Evolutionary conservation across 2,113 vertebrate species (phyloP).

Genomic region (Acanthisitta chloris): DNA sequence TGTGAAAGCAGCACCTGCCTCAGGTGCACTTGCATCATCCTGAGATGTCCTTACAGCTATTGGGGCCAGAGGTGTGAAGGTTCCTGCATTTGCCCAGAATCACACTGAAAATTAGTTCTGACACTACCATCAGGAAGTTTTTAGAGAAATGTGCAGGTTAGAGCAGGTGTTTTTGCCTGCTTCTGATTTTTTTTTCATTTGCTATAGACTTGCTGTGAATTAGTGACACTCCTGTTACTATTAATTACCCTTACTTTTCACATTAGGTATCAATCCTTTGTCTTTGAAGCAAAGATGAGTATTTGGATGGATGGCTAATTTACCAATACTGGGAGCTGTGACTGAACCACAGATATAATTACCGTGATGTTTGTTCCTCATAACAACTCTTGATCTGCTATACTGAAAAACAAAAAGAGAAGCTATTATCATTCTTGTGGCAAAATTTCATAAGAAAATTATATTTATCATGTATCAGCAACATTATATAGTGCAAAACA

Average conservation of each 20-base stretch:
- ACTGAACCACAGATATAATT: neutral
- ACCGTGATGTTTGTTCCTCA: neutral
- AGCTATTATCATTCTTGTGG: neutral
- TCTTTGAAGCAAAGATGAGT: neutral
- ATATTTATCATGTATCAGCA: neutral
- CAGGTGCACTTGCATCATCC: neutral
- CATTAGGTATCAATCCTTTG: neutral
- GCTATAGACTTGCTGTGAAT: neutral
- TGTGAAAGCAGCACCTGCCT: neutral
- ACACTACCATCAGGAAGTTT: neutral
- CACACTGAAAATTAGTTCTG: neutral
- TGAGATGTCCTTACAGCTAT: neutral
- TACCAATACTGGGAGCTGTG: neutral
- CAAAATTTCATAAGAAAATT: neutral
- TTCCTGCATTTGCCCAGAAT: neutral
- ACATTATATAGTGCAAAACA: neutral
- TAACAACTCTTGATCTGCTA: neutral
- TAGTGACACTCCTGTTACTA: neutral
- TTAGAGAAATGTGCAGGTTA: neutral
- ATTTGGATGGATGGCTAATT: neutral
- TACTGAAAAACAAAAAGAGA: neutral
- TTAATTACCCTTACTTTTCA: neutral
- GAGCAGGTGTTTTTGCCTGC: neutral
- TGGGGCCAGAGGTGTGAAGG: too few relatives aligned
- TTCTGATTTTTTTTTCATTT: neutral